A percentile compares a stretch with the other conserved stretches of the same genome.
phyloP scores from a whole-genome alignment of 1,140 invertebrate genomes.

The Bilobella aurantiaca region DNA sequence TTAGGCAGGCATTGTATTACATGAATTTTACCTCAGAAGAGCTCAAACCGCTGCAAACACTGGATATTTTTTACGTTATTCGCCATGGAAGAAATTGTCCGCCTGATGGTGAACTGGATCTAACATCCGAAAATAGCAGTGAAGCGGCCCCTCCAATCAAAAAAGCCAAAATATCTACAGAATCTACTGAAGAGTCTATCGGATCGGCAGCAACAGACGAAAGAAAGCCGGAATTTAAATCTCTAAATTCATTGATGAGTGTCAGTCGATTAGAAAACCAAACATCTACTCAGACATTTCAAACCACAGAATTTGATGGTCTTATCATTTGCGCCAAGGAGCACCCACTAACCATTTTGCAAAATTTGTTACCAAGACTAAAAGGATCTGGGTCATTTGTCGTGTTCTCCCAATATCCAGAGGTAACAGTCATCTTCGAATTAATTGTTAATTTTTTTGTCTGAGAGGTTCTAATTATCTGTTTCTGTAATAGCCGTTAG shows the following conservation, averaged over 20 bases:
- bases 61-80: conserved; percentile 30
- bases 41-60: conserved; percentile 26
- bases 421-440: conserved; percentile 42
- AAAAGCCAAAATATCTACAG: conserved; percentile 11
- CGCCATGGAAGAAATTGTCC: too few relatives aligned
- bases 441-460: too few relatives aligned
- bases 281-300: conserved; percentile 30
- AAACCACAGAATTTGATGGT: conserved; percentile 55
- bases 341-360: conserved; percentile 67
- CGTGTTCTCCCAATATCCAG: conserved; percentile 64
- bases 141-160: background rate
- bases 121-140: background rate
- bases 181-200: background rate
- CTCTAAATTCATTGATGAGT: background rate
- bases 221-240: background rate
- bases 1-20: conserved; percentile 27
- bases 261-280: conserved; percentile 29
- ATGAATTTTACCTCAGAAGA: conserved; percentile 48
- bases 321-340: conserved; percentile 70
- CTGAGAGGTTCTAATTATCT: background rate
- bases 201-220: background rate
- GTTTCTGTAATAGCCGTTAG: conserved; percentile 47
- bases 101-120: background rate
- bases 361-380: conserved; percentile 61
- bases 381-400: conserved; percentile 69